Evolutionary conservation across 2,797 vertebrate genomes (phyloP), one percentile per base, ranked within the genome.

Genomic region (Mus caroli): DNA sequence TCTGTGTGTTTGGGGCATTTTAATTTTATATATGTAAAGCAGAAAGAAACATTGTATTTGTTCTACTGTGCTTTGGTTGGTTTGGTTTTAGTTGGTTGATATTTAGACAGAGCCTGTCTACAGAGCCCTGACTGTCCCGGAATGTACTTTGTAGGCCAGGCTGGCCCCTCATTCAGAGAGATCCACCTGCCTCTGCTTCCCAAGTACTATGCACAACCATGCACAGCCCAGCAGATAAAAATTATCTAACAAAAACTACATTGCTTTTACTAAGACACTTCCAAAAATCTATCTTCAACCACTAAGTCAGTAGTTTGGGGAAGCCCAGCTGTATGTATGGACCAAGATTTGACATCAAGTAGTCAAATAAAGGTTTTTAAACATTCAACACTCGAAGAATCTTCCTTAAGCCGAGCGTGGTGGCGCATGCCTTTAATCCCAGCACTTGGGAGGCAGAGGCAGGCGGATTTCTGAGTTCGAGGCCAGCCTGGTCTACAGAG

Each of bases 211-310:
- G 15, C 40, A 46, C 37, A 43, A 62, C 40, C 37, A 62, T 31
- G 4, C 37, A 40, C 15, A 43, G 37, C 9, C 56, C 37, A 83
- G 80, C 9, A 83, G 79, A 82, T 92, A 17, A 56, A 22, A 82
- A 76, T 54, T 50, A 31, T 73, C 86, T 92, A 67, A 62, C 60
- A 76, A 94, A 90, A 94, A 8, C 0, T 58, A 64, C 0, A 10
- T 56, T 84, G 37, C 20, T 89, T 85, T 92, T 77, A 93, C 28
- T 58, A 86, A 95, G 11, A 17, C 31, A 91, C 87, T 88, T 88
- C 77, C 83, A 52, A 96, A 96, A n/a, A 15, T 71, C 75, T 58
- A 28, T 89, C 92, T 92, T 91, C 79, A 94, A 87, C 26, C 40
- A 43, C 8, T 22, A 20, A 79, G 20, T 76, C 62, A 75, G 17